Base-by-base conservation (phyloP, 2,113 vertebrate genomes). In the Entomyzon cyanotis region DNA sequence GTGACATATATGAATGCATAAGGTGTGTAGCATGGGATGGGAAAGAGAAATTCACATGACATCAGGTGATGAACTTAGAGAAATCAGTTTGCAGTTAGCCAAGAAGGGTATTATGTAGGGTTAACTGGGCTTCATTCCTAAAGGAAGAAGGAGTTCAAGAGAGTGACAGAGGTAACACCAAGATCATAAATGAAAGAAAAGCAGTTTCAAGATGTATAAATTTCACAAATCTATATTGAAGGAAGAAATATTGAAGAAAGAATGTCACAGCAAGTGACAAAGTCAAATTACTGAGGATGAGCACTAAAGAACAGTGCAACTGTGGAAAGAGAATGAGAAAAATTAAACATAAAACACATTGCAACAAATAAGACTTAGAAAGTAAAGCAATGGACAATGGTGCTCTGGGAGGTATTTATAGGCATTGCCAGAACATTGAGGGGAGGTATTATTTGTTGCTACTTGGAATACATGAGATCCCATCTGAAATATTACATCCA, bases 361-460 rank as follows among this genome's bases (percentile, higher is more conserved):
- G 18, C 55, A 78, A 33, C 6, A 71, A 79, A 59, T 33, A 58
- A 75, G 9, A 5, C 30, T 80, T n/a, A 50, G 39, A 63, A 87
- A 31, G 4, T 19, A 50, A 14, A 68, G 10, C 24, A 84, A 7
- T 16, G 30, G 12, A n/a, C 15, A 60, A 0, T 0, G 1, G 6
- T 41, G 4, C 8, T 9, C 23, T 65, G 12, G 7, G 13, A 69
- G 28, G 33, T 55, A n/a, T 73, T 46, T 53, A 24, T 1, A 42
- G 11, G 3, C 17, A 55, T 35, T 68, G 15, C 11, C 33, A 64
- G 44, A 63, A 50, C 15, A 18, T 0, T 53, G 46, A 84, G 8
- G 12, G 20, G 14, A 39, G 7, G 9, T 31, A n/a, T 49, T 62
- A 24, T 5, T 6, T 22, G 16, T 31, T 50, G 5, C 37, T 77